These are phyloP conservation scores for Pogoniulus pusillus DNA, from an alignment of 2,797 vertebrate species.

Conservation along the genomic window DNA sequence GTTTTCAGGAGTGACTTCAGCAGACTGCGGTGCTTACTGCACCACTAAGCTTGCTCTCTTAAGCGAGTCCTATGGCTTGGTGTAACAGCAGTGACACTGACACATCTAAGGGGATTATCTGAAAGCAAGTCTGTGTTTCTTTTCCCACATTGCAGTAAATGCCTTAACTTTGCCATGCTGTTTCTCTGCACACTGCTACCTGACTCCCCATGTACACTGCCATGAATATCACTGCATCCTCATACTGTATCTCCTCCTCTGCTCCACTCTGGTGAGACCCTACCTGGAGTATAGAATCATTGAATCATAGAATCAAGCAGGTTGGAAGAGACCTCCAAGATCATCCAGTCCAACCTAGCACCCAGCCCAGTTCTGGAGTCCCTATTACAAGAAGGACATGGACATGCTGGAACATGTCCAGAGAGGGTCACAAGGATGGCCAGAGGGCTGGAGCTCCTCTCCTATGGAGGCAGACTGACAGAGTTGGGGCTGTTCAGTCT, in stretches of 20 bases:
- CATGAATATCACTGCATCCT: slow-evolving; percentile 34
- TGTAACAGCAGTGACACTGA: background rate
- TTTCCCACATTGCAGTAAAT: background rate
- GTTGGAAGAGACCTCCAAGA: no score
- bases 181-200: slow-evolving; percentile 30
- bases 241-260: background rate
- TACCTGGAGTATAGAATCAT: no score
- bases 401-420: no score
- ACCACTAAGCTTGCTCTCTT: background rate
- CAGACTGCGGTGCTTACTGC: background rate
- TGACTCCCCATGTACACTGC: background rate
- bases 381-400: no score
- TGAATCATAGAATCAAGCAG: no score
- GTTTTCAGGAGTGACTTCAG: background rate
- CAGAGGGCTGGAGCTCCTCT: no score
- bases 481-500: no score
- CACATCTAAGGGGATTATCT: background rate
- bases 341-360: no score
- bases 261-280: no score
- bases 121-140: slow-evolving; percentile 18
- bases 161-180: slow-evolving; percentile 26
- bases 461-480: no score
- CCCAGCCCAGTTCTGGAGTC: no score
- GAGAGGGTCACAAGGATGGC: no score
- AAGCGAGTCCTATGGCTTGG: rapidly evolving